phyloP scores from a whole-genome alignment of 2,797 vertebrate species.

The Molossus alvarezi region DNA sequence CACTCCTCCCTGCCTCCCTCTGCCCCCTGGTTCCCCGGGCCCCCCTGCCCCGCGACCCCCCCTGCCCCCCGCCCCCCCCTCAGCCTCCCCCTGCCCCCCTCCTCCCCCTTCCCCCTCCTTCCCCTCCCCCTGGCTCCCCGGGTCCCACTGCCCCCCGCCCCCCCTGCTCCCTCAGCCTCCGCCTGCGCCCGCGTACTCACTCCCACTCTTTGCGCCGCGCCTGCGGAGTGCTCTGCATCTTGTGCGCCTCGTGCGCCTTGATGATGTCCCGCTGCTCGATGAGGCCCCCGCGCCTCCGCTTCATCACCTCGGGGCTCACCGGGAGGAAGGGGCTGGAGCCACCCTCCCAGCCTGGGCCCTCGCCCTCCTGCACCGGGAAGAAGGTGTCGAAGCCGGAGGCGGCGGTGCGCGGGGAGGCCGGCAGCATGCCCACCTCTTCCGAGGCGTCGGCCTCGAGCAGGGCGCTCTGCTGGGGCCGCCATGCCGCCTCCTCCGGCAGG shows the following conservation, averaged over 20 bases:
- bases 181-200: constrained; percentile 92
- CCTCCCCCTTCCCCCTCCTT: too few relatives aligned
- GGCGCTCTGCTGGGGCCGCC: constrained; percentile 92
- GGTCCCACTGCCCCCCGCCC: too few relatives aligned
- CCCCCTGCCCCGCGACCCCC: rapidly evolving
- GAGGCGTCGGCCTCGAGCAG: constrained; percentile 92
- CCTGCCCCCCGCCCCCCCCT: too few relatives aligned
- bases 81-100: rapidly evolving
- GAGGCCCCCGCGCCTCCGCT: constrained; percentile 95
- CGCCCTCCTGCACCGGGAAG: constrained; percentile 83
- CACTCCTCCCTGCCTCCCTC: not conserved
- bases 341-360: constrained; percentile 83
- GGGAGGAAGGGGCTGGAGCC: constrained; percentile 91
- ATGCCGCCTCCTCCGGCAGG: constrained; percentile 92
- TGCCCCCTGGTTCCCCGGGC: not conserved
- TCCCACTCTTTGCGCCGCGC: constrained; percentile 99
- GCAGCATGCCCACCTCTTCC: constrained; percentile 90
- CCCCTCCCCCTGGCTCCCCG: too few relatives aligned
- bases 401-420: constrained; percentile 77
- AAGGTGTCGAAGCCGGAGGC: constrained; percentile 92
- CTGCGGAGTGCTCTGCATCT: constrained; percentile 99
- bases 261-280: constrained; percentile 98
- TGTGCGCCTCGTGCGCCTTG: constrained; percentile 98
- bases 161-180: too few relatives aligned
- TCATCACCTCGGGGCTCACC: constrained; percentile 95